Evolutionary conservation across 2,888 invertebrate genomes (phyloP).

Genomic region (Ceraclea dissimilis): DNA sequence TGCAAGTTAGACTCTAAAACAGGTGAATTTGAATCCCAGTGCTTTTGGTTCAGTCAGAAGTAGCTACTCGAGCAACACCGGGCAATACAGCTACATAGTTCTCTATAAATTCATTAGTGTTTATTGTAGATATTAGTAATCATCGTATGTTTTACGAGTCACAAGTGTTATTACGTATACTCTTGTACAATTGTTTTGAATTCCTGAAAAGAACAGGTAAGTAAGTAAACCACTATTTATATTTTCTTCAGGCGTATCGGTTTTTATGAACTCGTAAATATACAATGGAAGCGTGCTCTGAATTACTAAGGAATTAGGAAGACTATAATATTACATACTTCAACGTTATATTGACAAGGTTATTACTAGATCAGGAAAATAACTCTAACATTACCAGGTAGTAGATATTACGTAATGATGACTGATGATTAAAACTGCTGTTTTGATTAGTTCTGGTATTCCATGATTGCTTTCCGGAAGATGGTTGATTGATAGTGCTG

Average conservation of each 20-base stretch:
- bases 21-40: too few relatives aligned
- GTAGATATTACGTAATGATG: neutral
- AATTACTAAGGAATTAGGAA: constrained; percentile 14
- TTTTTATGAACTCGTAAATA: constrained; percentile 23
- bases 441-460: neutral
- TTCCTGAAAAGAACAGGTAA: neutral
- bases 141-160: too few relatives aligned
- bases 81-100: too few relatives aligned
- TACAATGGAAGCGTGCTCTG: constrained; percentile 20
- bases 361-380: too few relatives aligned
- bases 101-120: too few relatives aligned
- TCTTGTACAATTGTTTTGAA: neutral
- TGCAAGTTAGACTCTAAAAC: too few relatives aligned
- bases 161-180: too few relatives aligned
- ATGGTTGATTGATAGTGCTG: neutral
- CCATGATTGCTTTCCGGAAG: neutral
- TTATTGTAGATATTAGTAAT: too few relatives aligned
- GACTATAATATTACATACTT: neutral
- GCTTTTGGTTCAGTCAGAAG: too few relatives aligned
- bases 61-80: too few relatives aligned
- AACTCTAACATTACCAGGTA: too few relatives aligned
- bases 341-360: neutral
- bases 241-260: constrained; percentile 16
- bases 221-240: constrained; percentile 10
- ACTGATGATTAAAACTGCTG: constrained; percentile 1